These are phyloP conservation scores for Epinephelus cyanopodus DNA, from an alignment of 2,113 vertebrate species.

Conservation along the genomic window DNA sequence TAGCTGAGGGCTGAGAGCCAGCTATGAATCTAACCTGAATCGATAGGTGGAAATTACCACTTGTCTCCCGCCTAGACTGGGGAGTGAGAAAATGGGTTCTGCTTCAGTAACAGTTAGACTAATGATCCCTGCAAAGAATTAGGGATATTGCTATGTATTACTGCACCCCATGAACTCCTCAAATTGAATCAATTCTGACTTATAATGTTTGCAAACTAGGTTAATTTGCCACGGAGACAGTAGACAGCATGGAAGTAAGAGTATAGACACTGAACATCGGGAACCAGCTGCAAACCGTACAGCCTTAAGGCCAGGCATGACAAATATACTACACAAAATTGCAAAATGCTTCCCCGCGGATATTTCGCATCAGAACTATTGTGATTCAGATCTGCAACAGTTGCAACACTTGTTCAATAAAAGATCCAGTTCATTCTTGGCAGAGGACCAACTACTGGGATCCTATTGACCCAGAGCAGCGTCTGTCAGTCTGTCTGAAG, in stretches of 20 bases:
- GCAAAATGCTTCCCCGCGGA: too few relatives aligned
- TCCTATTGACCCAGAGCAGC: too few relatives aligned
- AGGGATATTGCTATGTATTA: constrained; percentile 49
- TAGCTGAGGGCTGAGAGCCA: constrained; percentile 24
- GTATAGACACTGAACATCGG: neutral
- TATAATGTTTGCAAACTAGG: constrained; percentile 46
- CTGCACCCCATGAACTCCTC: constrained; percentile 53
- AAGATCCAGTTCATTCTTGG: too few relatives aligned
- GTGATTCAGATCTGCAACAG: too few relatives aligned
- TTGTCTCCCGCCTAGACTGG: constrained; percentile 53
- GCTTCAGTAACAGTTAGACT: constrained; percentile 65
- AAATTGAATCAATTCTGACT: constrained; percentile 51
- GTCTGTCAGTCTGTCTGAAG: too few relatives aligned
- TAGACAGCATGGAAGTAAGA: neutral
- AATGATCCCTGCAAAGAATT: constrained; percentile 64
- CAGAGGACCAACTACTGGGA: too few relatives aligned
- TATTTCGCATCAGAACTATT: too few relatives aligned
- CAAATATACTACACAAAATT: too few relatives aligned
- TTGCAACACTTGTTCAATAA: too few relatives aligned
- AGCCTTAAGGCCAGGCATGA: too few relatives aligned
- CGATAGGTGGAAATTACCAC: constrained; percentile 71
- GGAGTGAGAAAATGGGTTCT: constrained; percentile 63
- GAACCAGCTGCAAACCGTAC: neutral
- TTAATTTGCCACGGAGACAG: constrained; percentile 41
- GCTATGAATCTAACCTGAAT: constrained; percentile 64